Percentiles rank a stretch among this genome's conserved stretches.
Evolutionary conservation across 2,797 vertebrate genomes (phyloP).

Genomic region (Smutsia temminckii): DNA sequence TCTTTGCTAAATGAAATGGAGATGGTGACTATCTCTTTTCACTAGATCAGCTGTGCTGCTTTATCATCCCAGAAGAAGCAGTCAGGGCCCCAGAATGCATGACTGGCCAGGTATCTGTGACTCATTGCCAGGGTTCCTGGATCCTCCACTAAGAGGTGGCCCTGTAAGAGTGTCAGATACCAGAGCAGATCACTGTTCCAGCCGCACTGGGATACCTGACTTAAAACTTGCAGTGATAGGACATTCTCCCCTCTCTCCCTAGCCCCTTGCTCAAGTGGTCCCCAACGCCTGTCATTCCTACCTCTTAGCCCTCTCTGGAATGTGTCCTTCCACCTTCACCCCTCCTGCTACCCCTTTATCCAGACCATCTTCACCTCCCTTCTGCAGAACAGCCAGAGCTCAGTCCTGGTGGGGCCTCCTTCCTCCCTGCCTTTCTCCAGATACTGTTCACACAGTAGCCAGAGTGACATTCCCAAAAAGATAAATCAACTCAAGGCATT

Average conservation of each 20-base stretch:
- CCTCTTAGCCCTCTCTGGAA: neutral
- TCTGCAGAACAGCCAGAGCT: neutral
- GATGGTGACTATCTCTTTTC: conserved; percentile 45
- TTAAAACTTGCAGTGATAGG: neutral
- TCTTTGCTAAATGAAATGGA: conserved; percentile 42
- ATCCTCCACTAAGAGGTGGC: neutral
- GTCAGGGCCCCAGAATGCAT: neutral
- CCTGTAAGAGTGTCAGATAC: neutral
- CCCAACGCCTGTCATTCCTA: neutral
- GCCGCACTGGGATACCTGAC: neutral
- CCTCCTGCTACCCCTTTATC: neutral
- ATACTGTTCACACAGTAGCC: neutral
- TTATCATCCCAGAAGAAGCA: neutral
- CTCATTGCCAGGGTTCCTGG: neutral
- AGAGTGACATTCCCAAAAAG: neutral
- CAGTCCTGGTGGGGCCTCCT: neutral
- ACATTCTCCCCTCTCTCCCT: neutral
- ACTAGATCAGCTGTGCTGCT: neutral
- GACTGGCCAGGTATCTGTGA: neutral
- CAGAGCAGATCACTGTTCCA: neutral
- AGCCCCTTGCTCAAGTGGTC: neutral
- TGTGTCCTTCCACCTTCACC: neutral
- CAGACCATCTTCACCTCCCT: neutral
- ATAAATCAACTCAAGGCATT: neutral
- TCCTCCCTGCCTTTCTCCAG: neutral